phyloP scores from a whole-genome alignment of 2,113 vertebrate genomes.

The Salvelinus sp. region DNA sequence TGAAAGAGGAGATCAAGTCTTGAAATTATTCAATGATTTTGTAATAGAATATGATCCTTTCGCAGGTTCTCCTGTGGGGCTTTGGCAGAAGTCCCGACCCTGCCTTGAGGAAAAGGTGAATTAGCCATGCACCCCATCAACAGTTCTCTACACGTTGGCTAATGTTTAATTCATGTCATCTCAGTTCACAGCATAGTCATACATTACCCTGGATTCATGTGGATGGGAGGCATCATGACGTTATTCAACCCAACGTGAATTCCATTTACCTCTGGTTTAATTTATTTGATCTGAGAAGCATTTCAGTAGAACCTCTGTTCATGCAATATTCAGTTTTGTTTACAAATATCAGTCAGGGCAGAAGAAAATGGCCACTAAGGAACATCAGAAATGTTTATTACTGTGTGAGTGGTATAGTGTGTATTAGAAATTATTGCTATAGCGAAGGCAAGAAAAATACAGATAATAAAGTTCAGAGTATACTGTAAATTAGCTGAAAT shows the following conservation, averaged over 20 bases:
- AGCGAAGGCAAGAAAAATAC: constrained; percentile 81
- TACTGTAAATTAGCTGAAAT: constrained; percentile 75
- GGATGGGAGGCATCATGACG: constrained; percentile 23
- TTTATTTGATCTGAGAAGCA: constrained; percentile 56
- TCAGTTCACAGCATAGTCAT: constrained; percentile 26
- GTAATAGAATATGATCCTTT: constrained; percentile 62
- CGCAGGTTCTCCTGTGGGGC: constrained; percentile 39
- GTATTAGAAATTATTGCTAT: constrained; percentile 69
- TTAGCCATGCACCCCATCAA: constrained; percentile 49
- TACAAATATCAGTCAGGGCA: constrained; percentile 43
- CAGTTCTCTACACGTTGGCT: constrained; percentile 37
- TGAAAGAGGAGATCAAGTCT: constrained; percentile 56
- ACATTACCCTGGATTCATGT: constrained; percentile 33
- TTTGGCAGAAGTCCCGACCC: constrained; percentile 49
- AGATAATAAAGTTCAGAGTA: constrained; percentile 87
- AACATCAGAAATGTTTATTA: constrained; percentile 64
- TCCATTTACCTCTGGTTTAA: constrained; percentile 43
- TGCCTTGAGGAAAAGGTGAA: constrained; percentile 56
- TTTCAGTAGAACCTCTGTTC: constrained; percentile 30
- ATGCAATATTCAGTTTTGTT: constrained; percentile 42
- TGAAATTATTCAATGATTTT: constrained; percentile 57
- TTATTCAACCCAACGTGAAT: constrained; percentile 23
- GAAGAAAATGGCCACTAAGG: constrained; percentile 42
- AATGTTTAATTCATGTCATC: constrained; percentile 63
- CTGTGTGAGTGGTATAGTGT: constrained; percentile 65